These are phyloP conservation scores for Desmophyllum pertusum DNA, from an alignment of 92 coral and sea anemone genomes.

Conservation along the genomic window DNA sequence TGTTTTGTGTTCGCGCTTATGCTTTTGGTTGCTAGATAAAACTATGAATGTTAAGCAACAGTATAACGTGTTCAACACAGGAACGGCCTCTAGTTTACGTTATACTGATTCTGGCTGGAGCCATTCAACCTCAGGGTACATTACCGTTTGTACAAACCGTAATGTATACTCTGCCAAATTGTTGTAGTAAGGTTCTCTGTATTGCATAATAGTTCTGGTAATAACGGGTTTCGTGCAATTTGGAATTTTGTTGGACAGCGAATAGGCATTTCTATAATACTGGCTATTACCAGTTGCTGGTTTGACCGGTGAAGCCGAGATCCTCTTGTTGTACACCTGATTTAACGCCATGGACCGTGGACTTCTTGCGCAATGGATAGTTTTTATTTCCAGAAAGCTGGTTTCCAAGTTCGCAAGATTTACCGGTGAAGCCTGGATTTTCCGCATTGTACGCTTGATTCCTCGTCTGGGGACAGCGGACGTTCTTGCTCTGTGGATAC, in stretches of 20 bases:
- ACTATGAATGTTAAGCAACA: no score
- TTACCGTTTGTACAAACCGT: slow-evolving; percentile 87
- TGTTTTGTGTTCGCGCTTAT: no score
- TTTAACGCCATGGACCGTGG: slow-evolving; percentile 43
- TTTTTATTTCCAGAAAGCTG: slow-evolving; percentile 25
- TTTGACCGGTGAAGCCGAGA: slow-evolving; percentile 26
- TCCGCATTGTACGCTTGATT: slow-evolving; percentile 49
- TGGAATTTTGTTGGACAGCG: slow-evolving; percentile 78
- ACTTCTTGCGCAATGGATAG: slow-evolving; percentile 76
- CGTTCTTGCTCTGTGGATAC: slow-evolving; percentile 67
- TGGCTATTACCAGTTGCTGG: slow-evolving; percentile 13
- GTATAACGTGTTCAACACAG: neutral
- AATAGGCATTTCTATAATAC: slow-evolving; percentile 35
- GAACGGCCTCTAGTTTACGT: neutral
- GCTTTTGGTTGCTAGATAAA: no score
- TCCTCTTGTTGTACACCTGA: slow-evolving; percentile 49
- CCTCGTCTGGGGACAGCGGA: slow-evolving; percentile 44
- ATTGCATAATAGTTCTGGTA: slow-evolving; percentile 62
- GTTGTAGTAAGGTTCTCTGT: slow-evolving; percentile 63
- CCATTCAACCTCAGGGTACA: slow-evolving; percentile 36
- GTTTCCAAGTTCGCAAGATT: neutral
- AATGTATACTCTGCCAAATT: slow-evolving; percentile 71
- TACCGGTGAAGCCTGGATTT: slow-evolving; percentile 27
- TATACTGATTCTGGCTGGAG: no score
- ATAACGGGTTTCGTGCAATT: slow-evolving; percentile 78